These are phyloP conservation scores for Australoheros scitulus DNA, from an alignment of 2,113 vertebrate genomes.

Conservation along the genomic window DNA sequence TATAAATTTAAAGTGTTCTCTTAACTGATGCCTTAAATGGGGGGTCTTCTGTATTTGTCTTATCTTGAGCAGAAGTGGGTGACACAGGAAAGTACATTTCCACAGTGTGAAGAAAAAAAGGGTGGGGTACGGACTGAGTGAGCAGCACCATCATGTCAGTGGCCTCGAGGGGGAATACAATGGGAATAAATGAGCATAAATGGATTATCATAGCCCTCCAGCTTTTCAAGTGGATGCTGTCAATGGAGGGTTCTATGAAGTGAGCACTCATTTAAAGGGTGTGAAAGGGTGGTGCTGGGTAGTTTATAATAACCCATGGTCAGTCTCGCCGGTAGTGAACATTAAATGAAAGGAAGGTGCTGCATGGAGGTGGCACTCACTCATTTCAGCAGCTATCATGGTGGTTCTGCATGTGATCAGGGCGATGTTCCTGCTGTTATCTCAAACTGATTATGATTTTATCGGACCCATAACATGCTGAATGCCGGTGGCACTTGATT, in stretches of 20 bases:
- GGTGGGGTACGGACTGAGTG: constrained; percentile 72
- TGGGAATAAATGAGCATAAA: constrained; percentile 77
- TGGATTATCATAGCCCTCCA: constrained; percentile 77
- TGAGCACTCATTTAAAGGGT: constrained; percentile 70
- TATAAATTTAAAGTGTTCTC: constrained; percentile 16
- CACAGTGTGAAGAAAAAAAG: constrained; percentile 64
- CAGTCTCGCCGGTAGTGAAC: constrained; percentile 13
- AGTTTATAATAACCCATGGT: constrained; percentile 28
- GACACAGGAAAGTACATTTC: constrained; percentile 63
- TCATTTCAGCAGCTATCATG: constrained; percentile 22
- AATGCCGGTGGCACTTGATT: constrained; percentile 59
- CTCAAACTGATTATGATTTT: constrained; percentile 35
- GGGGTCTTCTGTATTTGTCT: neutral
- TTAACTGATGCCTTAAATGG: constrained; percentile 34
- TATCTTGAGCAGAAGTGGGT: constrained; percentile 51
- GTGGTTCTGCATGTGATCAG: constrained; percentile 33
- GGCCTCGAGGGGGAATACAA: constrained; percentile 70
- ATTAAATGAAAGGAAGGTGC: constrained; percentile 34
- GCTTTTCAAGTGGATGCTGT: constrained; percentile 70
- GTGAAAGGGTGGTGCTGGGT: constrained; percentile 45
- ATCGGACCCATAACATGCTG: constrained; percentile 36
- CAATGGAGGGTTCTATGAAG: constrained; percentile 65
- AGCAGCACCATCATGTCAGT: constrained; percentile 72
- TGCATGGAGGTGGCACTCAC: constrained; percentile 28
- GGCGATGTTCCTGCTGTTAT: constrained; percentile 5